phyloP scores from a whole-genome alignment of 2,888 invertebrate species.

The Drosophila fulvimacula region DNA sequence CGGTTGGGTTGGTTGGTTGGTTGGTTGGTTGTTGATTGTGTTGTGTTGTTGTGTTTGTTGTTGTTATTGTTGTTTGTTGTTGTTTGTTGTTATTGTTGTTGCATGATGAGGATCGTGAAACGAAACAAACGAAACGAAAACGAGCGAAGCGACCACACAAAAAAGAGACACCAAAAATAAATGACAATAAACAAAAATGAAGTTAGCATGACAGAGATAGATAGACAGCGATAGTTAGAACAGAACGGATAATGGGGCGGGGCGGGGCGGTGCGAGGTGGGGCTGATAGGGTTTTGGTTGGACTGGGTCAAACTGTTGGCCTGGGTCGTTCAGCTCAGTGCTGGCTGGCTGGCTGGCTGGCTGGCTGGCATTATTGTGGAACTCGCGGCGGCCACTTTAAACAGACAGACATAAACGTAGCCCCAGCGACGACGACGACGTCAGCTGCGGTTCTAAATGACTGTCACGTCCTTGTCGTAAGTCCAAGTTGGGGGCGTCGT shows the following conservation, averaged over 20 bases:
- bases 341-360: slow-evolving; percentile 13
- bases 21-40: slow-evolving; percentile 52
- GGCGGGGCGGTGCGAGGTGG: too few relatives aligned
- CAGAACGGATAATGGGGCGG: slow-evolving; percentile 8
- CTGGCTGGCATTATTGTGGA: slow-evolving; percentile 28
- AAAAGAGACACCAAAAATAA: slow-evolving; percentile 74
- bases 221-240: slow-evolving; percentile 66
- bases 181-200: slow-evolving; percentile 79
- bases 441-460: slow-evolving; percentile 77
- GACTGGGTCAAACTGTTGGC: slow-evolving; percentile 44
- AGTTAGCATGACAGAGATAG: slow-evolving; percentile 80
- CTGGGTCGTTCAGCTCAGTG: slow-evolving; percentile 29
- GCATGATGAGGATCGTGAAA: slow-evolving; percentile 79
- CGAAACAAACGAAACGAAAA: slow-evolving; percentile 70
- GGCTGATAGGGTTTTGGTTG: not conserved
- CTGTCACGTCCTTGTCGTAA: slow-evolving; percentile 78
- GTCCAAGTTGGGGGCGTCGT: slow-evolving; percentile 68
- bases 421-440: slow-evolving; percentile 32
- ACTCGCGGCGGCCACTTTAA: slow-evolving; percentile 74
- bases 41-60: slow-evolving; percentile 58
- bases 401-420: slow-evolving; percentile 57
- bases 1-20: slow-evolving; percentile 61
- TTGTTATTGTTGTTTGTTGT: slow-evolving; percentile 45
- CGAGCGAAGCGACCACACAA: slow-evolving; percentile 67
- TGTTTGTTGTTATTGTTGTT: slow-evolving; percentile 61